A percentile compares a stretch with the other conserved stretches of the same genome.
Conservation (phyloP, 2,888 invertebrate species). For the Tridacna gigas region DNA sequence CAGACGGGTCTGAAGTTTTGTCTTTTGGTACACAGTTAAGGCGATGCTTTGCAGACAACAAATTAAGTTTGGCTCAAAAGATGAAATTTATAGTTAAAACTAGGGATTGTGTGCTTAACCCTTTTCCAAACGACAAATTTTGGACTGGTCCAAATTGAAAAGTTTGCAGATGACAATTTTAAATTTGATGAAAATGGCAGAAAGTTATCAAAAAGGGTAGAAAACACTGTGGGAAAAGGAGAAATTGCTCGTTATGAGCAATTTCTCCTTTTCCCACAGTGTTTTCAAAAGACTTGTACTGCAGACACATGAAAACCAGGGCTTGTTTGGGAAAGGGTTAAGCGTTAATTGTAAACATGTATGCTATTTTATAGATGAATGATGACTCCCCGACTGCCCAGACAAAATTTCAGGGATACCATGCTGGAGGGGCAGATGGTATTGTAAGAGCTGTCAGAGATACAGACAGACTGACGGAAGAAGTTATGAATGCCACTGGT, state of each 20-base stretch:
- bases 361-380: neutral
- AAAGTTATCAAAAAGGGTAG: neutral
- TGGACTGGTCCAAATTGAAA: too few relatives aligned
- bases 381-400: conserved; percentile 37
- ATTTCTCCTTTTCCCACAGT: neutral
- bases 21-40: too few relatives aligned
- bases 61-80: too few relatives aligned
- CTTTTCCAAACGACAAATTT: too few relatives aligned
- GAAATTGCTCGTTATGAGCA: neutral
- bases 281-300: neutral
- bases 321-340: too few relatives aligned
- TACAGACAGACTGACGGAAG: conserved; percentile 72
- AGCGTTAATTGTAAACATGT: too few relatives aligned
- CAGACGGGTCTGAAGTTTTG: too few relatives aligned
- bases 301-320: neutral
- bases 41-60: too few relatives aligned
- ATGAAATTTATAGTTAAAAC: too few relatives aligned
- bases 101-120: too few relatives aligned
- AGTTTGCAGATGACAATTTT: too few relatives aligned
- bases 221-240: neutral
- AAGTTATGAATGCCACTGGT: conserved; percentile 75
- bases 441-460: conserved; percentile 72
- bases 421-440: conserved; percentile 54
- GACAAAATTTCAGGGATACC: conserved; percentile 45
- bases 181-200: too few relatives aligned